Percentiles rank a stretch among this genome's conserved stretches.
phyloP scores from a whole-genome alignment of 2,797 vertebrate genomes.

The Gymnocypris eckloni region DNA sequence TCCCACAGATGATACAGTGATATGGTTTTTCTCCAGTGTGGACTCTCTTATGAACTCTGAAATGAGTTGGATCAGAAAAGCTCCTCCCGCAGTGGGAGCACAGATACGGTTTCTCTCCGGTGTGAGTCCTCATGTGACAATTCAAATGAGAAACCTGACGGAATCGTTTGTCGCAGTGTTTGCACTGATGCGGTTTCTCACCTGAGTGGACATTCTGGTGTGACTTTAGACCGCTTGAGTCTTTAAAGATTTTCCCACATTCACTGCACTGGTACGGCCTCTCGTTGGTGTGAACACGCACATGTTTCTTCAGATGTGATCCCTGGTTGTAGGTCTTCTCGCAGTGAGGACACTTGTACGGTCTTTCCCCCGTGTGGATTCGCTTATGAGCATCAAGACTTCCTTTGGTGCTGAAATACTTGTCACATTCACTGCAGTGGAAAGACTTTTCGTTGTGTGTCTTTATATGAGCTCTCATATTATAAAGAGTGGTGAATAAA shows the following conservation, averaged over 20 bases:
- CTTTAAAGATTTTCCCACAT: not conserved
- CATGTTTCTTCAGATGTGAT: not conserved
- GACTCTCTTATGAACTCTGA: not conserved
- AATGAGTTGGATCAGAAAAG: not conserved
- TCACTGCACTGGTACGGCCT: conserved; percentile 37
- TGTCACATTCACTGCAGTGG: not conserved
- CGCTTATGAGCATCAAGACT: not conserved
- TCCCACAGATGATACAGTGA: not conserved
- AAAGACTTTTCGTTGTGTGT: not conserved
- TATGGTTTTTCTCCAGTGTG: not conserved
- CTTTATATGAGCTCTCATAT: not conserved
- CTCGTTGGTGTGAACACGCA: conserved; percentile 44
- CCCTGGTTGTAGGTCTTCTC: conserved; percentile 6
- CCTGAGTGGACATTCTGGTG: conserved; percentile 37
- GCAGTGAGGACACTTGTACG: conserved; percentile 33
- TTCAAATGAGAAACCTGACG: conserved; percentile 22
- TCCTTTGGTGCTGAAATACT: not conserved
- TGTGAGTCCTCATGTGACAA: not conserved
- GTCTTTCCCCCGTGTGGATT: not conserved
- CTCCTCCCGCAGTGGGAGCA: not conserved
- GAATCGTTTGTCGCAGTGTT: conserved; percentile 45
- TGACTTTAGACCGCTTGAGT: not conserved
- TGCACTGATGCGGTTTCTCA: conserved; percentile 47
- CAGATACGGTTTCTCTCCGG: not conserved
- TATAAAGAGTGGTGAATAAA: not conserved